Evolutionary conservation across 2,113 vertebrate genomes (phyloP).

Genomic region (Maylandia zebra): DNA sequence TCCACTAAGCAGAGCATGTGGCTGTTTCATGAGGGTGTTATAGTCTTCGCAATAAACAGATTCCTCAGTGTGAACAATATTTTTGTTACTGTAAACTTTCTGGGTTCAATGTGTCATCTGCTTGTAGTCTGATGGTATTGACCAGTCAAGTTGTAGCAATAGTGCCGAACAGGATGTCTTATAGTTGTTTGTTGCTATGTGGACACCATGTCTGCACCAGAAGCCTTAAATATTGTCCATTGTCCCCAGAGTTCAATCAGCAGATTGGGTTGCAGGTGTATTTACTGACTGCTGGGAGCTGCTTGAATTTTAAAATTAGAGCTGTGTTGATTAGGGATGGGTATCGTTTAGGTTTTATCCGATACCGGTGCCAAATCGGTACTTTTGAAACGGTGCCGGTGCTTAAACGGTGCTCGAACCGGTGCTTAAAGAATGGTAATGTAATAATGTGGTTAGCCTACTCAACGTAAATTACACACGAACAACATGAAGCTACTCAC

Average conservation of each 20-base stretch:
- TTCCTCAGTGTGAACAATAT: neutral
- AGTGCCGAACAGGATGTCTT: neutral
- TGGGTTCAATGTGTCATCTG: neutral
- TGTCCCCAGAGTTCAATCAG: neutral
- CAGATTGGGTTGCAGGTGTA: neutral
- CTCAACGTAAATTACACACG: too few species aligned
- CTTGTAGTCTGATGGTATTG: neutral
- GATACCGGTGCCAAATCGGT: too few species aligned
- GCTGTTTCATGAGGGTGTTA: neutral
- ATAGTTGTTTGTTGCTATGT: neutral
- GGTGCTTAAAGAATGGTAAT: too few species aligned
- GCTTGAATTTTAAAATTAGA: neutral
- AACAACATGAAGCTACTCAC: too few species aligned
- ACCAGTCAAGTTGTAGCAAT: neutral
- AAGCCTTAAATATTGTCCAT: neutral
- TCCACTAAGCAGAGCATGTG: neutral
- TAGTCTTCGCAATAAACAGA: neutral
- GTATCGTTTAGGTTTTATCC: too few species aligned
- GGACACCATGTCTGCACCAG: neutral
- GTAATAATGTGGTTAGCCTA: too few species aligned
- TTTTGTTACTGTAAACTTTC: neutral
- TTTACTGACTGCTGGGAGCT: neutral
- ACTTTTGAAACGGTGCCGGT: too few species aligned
- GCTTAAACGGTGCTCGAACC: too few species aligned
- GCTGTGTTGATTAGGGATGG: neutral